Percentiles rank a stretch among this genome's conserved stretches.
phyloP scores from a whole-genome alignment of 2,113 vertebrate species.

The Equus quagga region DNA sequence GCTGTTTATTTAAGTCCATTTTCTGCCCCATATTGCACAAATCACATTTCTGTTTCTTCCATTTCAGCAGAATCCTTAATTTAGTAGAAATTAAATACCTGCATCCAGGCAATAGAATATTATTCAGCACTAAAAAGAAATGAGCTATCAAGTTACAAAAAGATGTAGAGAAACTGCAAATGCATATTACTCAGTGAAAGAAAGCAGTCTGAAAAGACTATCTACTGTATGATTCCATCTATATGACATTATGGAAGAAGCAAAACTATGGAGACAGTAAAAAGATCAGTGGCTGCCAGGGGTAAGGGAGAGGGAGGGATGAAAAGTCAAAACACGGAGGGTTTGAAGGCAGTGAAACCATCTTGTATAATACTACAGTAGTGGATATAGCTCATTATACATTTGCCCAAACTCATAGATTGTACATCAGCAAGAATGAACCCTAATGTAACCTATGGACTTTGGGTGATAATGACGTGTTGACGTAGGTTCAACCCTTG shows the following conservation, averaged over 20 bases:
- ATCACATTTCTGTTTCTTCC: background rate
- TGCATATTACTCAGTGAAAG: background rate
- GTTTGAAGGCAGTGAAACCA: background rate
- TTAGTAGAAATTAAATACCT: conserved; percentile 41
- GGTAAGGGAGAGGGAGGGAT: too few species aligned
- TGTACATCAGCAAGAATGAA: background rate
- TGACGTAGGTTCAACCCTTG: background rate
- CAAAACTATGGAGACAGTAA: background rate
- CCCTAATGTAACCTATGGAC: background rate
- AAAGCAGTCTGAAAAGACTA: background rate
- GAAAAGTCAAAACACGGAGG: background rate
- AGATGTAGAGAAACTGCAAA: background rate
- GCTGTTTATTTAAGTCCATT: background rate
- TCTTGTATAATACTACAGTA: background rate
- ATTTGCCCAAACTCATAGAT: background rate
- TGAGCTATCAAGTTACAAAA: background rate
- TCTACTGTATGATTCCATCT: background rate
- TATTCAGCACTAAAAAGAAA: background rate
- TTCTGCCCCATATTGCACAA: background rate
- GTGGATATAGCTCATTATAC: background rate
- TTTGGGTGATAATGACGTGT: background rate
- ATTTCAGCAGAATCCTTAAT: conserved; percentile 9
- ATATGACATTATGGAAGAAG: background rate
- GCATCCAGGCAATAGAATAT: background rate
- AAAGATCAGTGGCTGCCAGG: background rate